These are phyloP conservation scores for Penaeus indicus DNA, from an alignment of 1,140 invertebrate genomes.

Conservation along the genomic window DNA sequence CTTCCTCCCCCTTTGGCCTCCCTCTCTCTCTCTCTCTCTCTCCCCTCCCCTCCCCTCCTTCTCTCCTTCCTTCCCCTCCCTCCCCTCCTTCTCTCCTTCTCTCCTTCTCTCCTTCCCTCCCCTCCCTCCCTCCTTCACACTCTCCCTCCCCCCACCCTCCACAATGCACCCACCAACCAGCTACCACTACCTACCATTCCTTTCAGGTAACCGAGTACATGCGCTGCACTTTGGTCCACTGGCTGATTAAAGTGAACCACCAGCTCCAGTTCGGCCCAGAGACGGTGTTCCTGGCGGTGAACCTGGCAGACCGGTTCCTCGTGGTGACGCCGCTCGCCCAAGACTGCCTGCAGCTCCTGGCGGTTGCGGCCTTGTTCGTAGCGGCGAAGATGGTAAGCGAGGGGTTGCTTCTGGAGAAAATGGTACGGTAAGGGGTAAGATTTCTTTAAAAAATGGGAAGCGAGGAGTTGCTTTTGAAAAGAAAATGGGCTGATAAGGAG, in stretches of 20 bases:
- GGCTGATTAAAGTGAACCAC: constrained; percentile 50
- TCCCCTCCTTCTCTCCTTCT: too few relatives aligned
- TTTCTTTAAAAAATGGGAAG: too few relatives aligned
- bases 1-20: too few relatives aligned
- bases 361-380: constrained; percentile 15
- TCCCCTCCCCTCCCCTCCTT: too few relatives aligned
- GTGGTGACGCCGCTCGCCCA: constrained; percentile 46
- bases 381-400: constrained; percentile 47
- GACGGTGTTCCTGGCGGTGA: constrained; percentile 51
- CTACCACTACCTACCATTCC: background rate
- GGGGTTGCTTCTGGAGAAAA: background rate
- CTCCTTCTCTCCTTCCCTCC: too few relatives aligned
- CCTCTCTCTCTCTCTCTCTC: too few relatives aligned
- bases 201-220: constrained; percentile 47
- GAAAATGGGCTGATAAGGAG: too few relatives aligned
- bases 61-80: too few relatives aligned
- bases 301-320: constrained; percentile 44
- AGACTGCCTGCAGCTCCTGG: constrained; percentile 51
- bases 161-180: background rate
- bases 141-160: background rate
- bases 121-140: background rate
- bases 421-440: too few relatives aligned
- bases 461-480: too few relatives aligned
- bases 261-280: constrained; percentile 52
- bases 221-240: constrained; percentile 54